Evolutionary conservation across 1,140 invertebrate species (phyloP).

Genomic region (Thaumatotibia leucotreta): DNA sequence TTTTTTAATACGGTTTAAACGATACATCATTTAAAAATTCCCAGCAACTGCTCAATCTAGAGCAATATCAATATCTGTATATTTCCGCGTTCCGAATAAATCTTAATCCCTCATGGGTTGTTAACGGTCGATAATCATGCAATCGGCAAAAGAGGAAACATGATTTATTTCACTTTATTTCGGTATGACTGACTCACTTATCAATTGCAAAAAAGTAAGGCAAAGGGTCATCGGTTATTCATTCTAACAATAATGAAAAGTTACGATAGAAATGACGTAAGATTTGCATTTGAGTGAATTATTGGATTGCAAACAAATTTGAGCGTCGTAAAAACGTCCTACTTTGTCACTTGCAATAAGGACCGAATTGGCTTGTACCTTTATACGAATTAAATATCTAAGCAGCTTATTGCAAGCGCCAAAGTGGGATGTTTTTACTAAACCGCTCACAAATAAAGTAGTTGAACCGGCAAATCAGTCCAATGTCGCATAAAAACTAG

Average conservation of each 20-base stretch:
- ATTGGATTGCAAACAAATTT: background rate
- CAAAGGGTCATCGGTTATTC: too few species aligned
- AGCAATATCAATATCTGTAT: slow-evolving; percentile 6
- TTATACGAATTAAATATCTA: too few species aligned
- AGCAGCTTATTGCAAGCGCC: too few species aligned
- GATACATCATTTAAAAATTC: background rate
- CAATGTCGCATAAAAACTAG: background rate
- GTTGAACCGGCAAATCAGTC: background rate
- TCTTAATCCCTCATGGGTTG: slow-evolving; percentile 29
- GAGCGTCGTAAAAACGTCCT: too few species aligned
- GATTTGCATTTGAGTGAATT: background rate
- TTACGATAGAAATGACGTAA: background rate
- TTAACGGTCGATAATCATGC: slow-evolving; percentile 41
- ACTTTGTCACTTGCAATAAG: too few species aligned
- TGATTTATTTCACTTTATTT: slow-evolving; percentile 51
- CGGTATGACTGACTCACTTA: background rate
- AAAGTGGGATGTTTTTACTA: too few species aligned
- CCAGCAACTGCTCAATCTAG: background rate
- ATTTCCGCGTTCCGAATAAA: slow-evolving; percentile 24
- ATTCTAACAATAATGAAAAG: background rate
- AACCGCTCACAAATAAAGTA: too few species aligned
- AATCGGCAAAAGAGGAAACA: slow-evolving; percentile 54
- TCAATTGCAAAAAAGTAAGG: too few species aligned
- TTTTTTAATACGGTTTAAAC: background rate
- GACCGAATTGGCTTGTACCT: too few species aligned